A percentile compares a stretch with the other conserved stretches of the same genome.
phyloP scores from a whole-genome alignment of 2,113 vertebrate species.

The Danio rerio region DNA sequence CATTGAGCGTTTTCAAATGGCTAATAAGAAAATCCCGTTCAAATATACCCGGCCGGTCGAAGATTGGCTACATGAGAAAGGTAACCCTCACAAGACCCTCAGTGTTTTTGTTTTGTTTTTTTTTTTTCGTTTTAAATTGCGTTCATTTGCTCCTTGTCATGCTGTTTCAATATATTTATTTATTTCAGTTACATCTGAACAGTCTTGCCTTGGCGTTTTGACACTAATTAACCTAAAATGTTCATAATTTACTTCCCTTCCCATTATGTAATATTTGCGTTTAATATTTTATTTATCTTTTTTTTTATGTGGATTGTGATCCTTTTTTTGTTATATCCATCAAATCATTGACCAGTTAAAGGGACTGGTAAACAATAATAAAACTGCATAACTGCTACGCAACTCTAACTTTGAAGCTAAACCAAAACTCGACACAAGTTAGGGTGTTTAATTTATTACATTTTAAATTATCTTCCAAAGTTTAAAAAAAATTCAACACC shows the following conservation, averaged over 20 bases:
- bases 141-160: constrained; percentile 66
- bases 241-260: constrained; percentile 17
- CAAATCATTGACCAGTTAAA: constrained; percentile 90
- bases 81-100: constrained; percentile 90
- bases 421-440: neutral
- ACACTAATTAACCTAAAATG: constrained; percentile 33
- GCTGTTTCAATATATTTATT: constrained; percentile 72
- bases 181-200: constrained; percentile 47
- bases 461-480: too few relatives aligned
- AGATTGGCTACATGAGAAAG: constrained; percentile 99
- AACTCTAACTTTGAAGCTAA: constrained; percentile 12
- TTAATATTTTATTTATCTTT: constrained; percentile 67
- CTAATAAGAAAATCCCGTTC: constrained; percentile 99
- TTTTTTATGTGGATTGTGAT: constrained; percentile 78
- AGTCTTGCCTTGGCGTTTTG: constrained; percentile 7
- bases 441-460: neutral
- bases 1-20: constrained; percentile 99
- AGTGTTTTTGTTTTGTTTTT: constrained; percentile 60
- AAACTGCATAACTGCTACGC: constrained; percentile 38
- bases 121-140: constrained; percentile 48
- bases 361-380: constrained; percentile 78
- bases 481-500: too few relatives aligned
- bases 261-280: constrained; percentile 19
- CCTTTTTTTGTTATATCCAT: constrained; percentile 86
- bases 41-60: constrained; percentile 99